A percentile compares a stretch with the other conserved stretches of the same genome.
Conservation (phyloP, 2,888 invertebrate species). For the Euzophera pinguis region DNA sequence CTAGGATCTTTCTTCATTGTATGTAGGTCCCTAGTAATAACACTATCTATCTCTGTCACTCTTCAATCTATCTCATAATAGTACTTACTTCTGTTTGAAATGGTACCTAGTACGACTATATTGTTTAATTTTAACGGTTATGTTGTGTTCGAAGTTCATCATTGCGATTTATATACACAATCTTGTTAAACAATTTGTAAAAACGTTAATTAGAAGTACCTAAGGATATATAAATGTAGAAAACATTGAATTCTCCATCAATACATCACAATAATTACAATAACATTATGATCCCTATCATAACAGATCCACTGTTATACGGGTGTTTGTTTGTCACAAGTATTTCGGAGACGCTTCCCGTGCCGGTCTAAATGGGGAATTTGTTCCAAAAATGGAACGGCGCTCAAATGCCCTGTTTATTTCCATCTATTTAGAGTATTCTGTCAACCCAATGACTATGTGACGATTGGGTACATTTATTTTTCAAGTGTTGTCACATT, state of each 20-base stretch:
- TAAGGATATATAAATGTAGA: slow-evolving; percentile 31
- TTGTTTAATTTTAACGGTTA: too few relatives aligned
- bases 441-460: slow-evolving; percentile 46
- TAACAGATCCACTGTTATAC: slow-evolving; percentile 26
- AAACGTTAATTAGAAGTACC: too few relatives aligned
- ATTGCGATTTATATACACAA: too few relatives aligned
- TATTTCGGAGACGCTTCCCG: slow-evolving; percentile 38
- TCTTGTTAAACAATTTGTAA: too few relatives aligned
- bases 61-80: too few relatives aligned
- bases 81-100: too few relatives aligned
- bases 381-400: slow-evolving; percentile 48
- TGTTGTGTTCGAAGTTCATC: too few relatives aligned
- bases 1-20: too few relatives aligned
- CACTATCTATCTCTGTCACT: too few relatives aligned
- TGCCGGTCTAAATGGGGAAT: slow-evolving; percentile 34
- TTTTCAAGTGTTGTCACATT: slow-evolving; percentile 19
- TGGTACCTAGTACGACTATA: too few relatives aligned
- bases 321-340: slow-evolving; percentile 27
- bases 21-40: too few relatives aligned
- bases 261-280: slow-evolving; percentile 43
- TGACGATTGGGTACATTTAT: slow-evolving; percentile 28
- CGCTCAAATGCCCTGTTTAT: slow-evolving; percentile 40
- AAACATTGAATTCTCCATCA: slow-evolving; percentile 39
- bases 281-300: slow-evolving; percentile 31
- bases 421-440: slow-evolving; percentile 47